Evolutionary conservation across 2,888 invertebrate species (phyloP).

Genomic region (Coenonympha glycerion): DNA sequence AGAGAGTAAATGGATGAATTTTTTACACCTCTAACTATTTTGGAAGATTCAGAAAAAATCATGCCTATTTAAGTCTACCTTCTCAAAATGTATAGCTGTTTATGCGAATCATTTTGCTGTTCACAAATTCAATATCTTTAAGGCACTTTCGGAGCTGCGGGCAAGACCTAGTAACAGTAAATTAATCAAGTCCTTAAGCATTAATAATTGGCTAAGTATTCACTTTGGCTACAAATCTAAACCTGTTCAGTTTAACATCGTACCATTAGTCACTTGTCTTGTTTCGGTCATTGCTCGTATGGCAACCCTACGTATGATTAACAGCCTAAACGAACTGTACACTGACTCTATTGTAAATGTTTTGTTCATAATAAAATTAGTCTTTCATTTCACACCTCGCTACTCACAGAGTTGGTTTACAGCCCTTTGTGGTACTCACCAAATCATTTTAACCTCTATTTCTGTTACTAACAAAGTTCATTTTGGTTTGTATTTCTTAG

Average conservation of each 20-base stretch:
- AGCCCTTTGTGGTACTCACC: constrained; percentile 31
- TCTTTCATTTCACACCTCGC: constrained; percentile 48
- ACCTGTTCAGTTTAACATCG: not conserved
- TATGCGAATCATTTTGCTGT: too few species aligned
- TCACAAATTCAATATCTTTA: too few species aligned
- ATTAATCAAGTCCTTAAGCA: too few species aligned
- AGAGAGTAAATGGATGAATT: too few species aligned
- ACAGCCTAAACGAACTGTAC: constrained; percentile 25
- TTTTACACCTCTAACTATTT: too few species aligned
- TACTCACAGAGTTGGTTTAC: constrained; percentile 33
- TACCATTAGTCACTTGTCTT: not conserved
- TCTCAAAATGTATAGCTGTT: too few species aligned
- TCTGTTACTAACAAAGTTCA: not conserved
- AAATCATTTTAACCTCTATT: constrained; percentile 18
- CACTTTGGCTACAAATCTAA: too few species aligned
- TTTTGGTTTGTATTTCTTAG: not conserved
- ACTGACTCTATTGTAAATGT: constrained; percentile 34
- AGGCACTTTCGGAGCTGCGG: too few species aligned
- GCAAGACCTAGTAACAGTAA: too few species aligned
- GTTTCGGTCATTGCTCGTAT: not conserved
- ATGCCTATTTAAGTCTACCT: too few species aligned
- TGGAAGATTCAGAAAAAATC: too few species aligned
- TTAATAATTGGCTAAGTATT: too few species aligned
- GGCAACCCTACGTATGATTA: constrained; percentile 17
- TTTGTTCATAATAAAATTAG: constrained; percentile 53